A percentile compares a stretch with the other conserved stretches of the same genome.
Conservation (phyloP, 2,888 invertebrate species). For the Phlogophora meticulosa region DNA sequence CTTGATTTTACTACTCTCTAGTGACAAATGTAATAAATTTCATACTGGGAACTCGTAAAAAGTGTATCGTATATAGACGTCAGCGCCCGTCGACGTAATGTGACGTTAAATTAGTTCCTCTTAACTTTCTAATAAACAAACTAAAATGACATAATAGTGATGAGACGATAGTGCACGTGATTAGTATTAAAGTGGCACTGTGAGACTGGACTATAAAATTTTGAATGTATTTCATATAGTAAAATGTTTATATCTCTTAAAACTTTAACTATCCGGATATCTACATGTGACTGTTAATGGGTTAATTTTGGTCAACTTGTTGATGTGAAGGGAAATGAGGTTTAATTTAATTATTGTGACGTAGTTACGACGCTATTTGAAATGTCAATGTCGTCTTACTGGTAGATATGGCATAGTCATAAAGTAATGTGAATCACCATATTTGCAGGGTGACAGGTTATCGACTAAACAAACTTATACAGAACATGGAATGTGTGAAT, state of each 20-base stretch:
- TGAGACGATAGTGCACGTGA: conserved; percentile 66
- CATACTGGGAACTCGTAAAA: conserved; percentile 84
- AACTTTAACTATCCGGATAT: conserved; percentile 25
- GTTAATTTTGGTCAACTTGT: conserved; percentile 44
- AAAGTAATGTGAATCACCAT: neutral
- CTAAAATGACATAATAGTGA: conserved; percentile 70
- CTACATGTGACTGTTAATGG: conserved; percentile 30
- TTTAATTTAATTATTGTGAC: conserved; percentile 7
- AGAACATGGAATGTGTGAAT: no score
- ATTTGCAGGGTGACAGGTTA: no score
- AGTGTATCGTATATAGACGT: conserved; percentile 82
- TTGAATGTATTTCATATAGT: conserved; percentile 38
- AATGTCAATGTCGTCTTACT: neutral
- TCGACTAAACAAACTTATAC: no score
- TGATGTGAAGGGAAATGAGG: conserved; percentile 33
- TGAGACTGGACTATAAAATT: conserved; percentile 43
- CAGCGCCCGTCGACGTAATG: conserved; percentile 79
- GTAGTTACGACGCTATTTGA: neutral
- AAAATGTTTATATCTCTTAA: conserved; percentile 37
- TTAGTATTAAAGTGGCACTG: conserved; percentile 59
- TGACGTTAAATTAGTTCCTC: conserved; percentile 83
- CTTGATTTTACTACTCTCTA: conserved; percentile 80
- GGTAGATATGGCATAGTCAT: neutral
- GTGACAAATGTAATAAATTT: conserved; percentile 86
- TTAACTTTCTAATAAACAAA: conserved; percentile 83